phyloP scores from a whole-genome alignment of 2,797 vertebrate genomes.

The Oryzias dopingdopingensis region DNA sequence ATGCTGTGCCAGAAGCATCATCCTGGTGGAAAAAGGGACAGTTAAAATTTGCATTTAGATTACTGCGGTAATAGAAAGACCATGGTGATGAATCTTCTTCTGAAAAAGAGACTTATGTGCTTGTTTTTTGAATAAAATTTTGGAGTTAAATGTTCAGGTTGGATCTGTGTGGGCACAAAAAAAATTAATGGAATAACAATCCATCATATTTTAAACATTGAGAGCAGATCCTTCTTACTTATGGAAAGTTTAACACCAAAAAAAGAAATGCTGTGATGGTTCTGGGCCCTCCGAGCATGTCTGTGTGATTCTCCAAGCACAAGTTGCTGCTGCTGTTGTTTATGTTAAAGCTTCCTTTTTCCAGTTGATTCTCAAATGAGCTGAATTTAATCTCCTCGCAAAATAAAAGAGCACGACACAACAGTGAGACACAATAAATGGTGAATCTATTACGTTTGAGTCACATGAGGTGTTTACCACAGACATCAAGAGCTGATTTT shows the following conservation, averaged over 20 bases:
- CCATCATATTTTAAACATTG: slow-evolving; percentile 29
- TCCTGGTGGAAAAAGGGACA: slow-evolving; percentile 67
- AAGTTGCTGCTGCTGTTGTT: too few relatives aligned
- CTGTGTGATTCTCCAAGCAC: too few relatives aligned
- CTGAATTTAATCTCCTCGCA: not conserved
- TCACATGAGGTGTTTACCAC: slow-evolving; percentile 18
- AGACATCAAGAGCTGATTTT: slow-evolving; percentile 31
- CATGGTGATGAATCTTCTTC: slow-evolving; percentile 70
- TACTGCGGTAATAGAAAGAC: slow-evolving; percentile 82
- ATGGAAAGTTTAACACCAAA: not conserved
- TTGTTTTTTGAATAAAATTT: slow-evolving; percentile 70
- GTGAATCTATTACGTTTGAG: slow-evolving; percentile 5
- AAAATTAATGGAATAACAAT: slow-evolving; percentile 46
- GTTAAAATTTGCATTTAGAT: slow-evolving; percentile 86
- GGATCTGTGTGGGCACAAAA: slow-evolving; percentile 42
- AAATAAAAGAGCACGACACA: not conserved
- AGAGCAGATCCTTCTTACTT: slow-evolving; percentile 4
- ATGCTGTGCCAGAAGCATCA: slow-evolving; percentile 69
- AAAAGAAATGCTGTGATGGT: slow-evolving; percentile 3
- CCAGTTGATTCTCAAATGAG: not conserved
- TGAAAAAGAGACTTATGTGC: slow-evolving; percentile 73
- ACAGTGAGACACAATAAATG: not conserved
- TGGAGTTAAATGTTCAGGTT: slow-evolving; percentile 66
- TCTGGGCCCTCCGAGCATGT: too few relatives aligned
- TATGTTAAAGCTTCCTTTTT: too few relatives aligned